phyloP scores from a whole-genome alignment of 2,888 invertebrate genomes.

The Esperia sulphurella region DNA sequence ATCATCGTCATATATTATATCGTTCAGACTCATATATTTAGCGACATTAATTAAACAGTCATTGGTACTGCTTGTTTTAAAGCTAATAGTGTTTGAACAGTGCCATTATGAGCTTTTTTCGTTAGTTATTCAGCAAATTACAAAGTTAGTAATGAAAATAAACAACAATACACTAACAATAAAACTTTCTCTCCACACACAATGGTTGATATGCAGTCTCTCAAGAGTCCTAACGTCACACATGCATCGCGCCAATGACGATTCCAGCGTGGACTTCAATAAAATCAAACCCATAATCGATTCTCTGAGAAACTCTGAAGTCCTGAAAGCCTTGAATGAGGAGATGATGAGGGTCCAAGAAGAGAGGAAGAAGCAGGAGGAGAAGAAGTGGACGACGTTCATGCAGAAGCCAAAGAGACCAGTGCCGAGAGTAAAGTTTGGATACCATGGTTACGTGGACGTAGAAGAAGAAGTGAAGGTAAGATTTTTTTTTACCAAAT shows the following conservation, averaged over 20 bases:
- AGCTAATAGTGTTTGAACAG: no score
- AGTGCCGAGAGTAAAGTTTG: slow-evolving; percentile 69
- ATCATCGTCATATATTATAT: no score
- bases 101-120: no score
- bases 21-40: no score
- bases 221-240: slow-evolving; percentile 57
- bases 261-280: slow-evolving; percentile 83
- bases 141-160: background rate
- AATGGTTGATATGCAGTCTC: slow-evolving; percentile 49
- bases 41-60: no score
- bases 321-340: slow-evolving; percentile 81
- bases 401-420: slow-evolving; percentile 86
- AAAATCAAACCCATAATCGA: slow-evolving; percentile 83
- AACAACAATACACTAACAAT: background rate
- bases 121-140: no score
- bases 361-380: slow-evolving; percentile 75
- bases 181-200: slow-evolving; percentile 14
- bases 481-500: no score
- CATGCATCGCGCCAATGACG: slow-evolving; percentile 53
- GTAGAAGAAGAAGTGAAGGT: slow-evolving; percentile 34
- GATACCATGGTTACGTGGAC: slow-evolving; percentile 38
- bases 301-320: slow-evolving; percentile 83
- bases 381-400: slow-evolving; percentile 86
- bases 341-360: slow-evolving; percentile 68
- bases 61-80: no score